Conservation (phyloP, 92 coral and sea anemone genomes). For the Phymanthus crucifer region DNA sequence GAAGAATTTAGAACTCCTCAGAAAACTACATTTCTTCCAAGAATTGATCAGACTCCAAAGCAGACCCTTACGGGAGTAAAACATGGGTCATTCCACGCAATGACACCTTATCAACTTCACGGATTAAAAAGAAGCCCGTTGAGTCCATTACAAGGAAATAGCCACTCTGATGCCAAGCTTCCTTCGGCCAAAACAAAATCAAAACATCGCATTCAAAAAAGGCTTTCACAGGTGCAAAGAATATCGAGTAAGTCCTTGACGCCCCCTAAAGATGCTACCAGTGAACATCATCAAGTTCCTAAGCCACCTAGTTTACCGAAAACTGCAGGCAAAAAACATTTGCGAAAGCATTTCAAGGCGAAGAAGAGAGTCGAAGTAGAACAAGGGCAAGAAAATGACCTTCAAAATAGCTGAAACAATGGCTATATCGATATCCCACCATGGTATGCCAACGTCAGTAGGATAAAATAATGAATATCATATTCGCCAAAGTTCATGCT, state of each 20-base stretch:
- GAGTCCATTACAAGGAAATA: conserved; percentile 41
- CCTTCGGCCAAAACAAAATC: conserved; percentile 56
- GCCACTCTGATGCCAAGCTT: conserved; percentile 45
- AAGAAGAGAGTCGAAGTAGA: neutral
- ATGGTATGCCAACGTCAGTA: neutral
- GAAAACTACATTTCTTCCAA: conserved; percentile 76
- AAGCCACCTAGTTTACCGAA: conserved; percentile 53
- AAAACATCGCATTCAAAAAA: conserved; percentile 35
- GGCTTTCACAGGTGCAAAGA: conserved; percentile 5
- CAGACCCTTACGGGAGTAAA: conserved; percentile 37
- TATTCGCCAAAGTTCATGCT: neutral
- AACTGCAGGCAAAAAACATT: conserved; percentile 24
- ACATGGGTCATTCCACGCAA: conserved; percentile 53
- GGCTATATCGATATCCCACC: neutral
- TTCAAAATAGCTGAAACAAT: neutral
- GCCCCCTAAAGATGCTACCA: conserved; percentile 8
- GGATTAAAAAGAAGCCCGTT: conserved; percentile 56
- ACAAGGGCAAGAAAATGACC: neutral
- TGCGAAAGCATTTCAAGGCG: conserved; percentile 16
- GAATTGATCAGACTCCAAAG: conserved; percentile 66
- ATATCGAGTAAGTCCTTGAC: conserved; percentile 10
- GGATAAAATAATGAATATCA: neutral
- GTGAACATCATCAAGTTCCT: conserved; percentile 24
- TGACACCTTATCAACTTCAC: conserved; percentile 31
- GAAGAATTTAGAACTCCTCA: conserved; percentile 52